Base-by-base conservation (phyloP, 2,888 invertebrate species). In the Ligdia adustata region DNA sequence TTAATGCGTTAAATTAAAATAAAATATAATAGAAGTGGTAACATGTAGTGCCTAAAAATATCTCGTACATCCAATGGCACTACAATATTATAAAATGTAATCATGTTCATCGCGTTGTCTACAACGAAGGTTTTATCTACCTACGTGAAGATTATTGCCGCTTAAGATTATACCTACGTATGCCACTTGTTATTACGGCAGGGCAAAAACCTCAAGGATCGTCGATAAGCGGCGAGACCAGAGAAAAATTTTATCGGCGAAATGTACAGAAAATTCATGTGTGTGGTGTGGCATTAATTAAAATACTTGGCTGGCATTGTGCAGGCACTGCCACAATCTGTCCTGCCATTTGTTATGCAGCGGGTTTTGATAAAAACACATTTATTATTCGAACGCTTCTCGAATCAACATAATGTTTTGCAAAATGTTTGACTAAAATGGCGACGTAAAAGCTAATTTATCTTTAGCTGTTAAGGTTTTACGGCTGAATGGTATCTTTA, bases 251-350 rank as follows among this genome's bases (percentile, higher is more conserved):
- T 78, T 75, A 81, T 79, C 79, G 70, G 71, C 64, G 62, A 74
- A 76, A 74, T 75, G 70, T 64, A 73, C 68, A 67, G 72, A 64
- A 79, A 78, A 79, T 80, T 68, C 75, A 82, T 79, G 74, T 72
- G 64, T 59, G 64, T 69, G 69, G 73, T 75, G 78, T 73, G 74
- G 73, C 69, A 81, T 82, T 82, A 78, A 85, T 84, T 84, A 85
- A 86, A 84, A 84, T 82, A 77, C 78, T 77, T 73, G 66, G 64
- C 65, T 69, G 68, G 64, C 72, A 64, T 66, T 66, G 65, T 71
- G 61, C 63, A 44, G 52, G 60, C 66, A 55, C 63, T 66, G 64
- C 71, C 69, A 66, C 75, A 76, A 77, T 80, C 74, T 72, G 77
- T 76, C 75, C 69, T 62, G 60, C 55, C 53, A 52, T 53, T 55